Base-by-base conservation (phyloP, 2,797 vertebrate genomes). In the Hyperoplus immaculatus region DNA sequence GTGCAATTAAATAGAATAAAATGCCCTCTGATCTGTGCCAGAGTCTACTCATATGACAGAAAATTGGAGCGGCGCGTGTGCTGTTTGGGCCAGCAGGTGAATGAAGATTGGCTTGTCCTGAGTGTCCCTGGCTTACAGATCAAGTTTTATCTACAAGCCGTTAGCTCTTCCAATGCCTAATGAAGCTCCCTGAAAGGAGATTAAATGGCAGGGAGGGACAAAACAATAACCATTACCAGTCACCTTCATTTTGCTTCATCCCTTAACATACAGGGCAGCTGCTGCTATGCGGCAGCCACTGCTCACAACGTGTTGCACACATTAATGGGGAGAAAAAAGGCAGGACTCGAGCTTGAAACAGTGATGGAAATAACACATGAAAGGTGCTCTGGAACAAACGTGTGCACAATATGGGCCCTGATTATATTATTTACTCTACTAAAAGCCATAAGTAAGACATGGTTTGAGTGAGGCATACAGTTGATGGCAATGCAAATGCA, bases 221-320 rank as follows among this genome's bases (percentile, higher is more conserved):
- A 93, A 95, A 94, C 92, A 94, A 92, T 93, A 94, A 93, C 91
- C 87, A 91, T 93, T 92, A 86, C 88, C 88, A 92, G 94, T 94
- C 93, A 94, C 90, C 92, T 94, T 90, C 77, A 92, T 93, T 94
- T 89, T 86, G 84, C 88, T 72, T 91, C 84, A 80, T 85, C 89
- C 54, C 75, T 82, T 87, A 86, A 88, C 85, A 75, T 83, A 65
- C 79, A 53, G 75, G 80, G 84, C 79, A 72, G 77, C 85, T 80
- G 80, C 82, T 88, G 83, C 85, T 83, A 62, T 84, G 83, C 76
- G 15, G 72, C 75, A 81, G 68, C 62, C 67, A 29, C 51, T 0
- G 36, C 73, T 88, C 76, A 70, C 72, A 49, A 45, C 62, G 63
- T 65, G 57, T 82, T 57, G 46, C 62, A 82, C 74, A 47, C 75